Evolutionary conservation across 2,888 invertebrate species (phyloP).

Genomic region (Capitulum mitella): DNA sequence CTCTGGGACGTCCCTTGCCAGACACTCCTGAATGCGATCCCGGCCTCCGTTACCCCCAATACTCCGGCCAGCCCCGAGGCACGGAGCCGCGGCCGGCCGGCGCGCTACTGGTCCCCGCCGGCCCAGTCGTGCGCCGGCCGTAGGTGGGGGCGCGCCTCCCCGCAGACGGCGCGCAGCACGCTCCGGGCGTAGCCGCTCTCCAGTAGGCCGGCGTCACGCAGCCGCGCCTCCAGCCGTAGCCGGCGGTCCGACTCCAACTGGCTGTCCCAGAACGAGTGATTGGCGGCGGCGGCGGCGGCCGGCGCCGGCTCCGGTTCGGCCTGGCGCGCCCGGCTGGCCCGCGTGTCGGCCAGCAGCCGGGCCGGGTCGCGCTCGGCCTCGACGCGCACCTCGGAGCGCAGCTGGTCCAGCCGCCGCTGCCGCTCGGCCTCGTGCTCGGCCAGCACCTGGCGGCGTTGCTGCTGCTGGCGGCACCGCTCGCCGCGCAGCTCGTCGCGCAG

Average conservation of each 20-base stretch:
- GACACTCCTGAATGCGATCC: no score
- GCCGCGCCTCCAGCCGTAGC: conserved; percentile 36
- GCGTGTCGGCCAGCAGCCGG: background rate
- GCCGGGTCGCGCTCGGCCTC: background rate
- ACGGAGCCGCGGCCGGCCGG: no score
- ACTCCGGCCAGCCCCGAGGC: no score
- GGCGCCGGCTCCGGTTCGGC: background rate
- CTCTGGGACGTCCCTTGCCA: no score
- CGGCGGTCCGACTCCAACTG: conserved; percentile 36
- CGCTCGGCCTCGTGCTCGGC: background rate
- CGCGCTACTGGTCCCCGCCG: no score
- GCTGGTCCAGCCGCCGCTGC: background rate
- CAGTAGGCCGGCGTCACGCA: conserved; percentile 38
- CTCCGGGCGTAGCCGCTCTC: conserved; percentile 37
- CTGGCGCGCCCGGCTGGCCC: background rate
- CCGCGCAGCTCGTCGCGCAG: background rate
- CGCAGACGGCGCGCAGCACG: conserved; percentile 37
- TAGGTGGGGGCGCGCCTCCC: conserved; percentile 36
- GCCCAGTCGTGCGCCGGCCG: background rate
- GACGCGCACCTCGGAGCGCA: background rate
- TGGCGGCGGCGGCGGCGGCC: background rate
- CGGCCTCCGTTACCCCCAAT: no score
- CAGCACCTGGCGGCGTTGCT: background rate
- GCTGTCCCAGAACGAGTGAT: conserved; percentile 37
- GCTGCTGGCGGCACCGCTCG: background rate